Conservation (phyloP, 2,888 invertebrate genomes). For the Diadegma fenestrale region DNA sequence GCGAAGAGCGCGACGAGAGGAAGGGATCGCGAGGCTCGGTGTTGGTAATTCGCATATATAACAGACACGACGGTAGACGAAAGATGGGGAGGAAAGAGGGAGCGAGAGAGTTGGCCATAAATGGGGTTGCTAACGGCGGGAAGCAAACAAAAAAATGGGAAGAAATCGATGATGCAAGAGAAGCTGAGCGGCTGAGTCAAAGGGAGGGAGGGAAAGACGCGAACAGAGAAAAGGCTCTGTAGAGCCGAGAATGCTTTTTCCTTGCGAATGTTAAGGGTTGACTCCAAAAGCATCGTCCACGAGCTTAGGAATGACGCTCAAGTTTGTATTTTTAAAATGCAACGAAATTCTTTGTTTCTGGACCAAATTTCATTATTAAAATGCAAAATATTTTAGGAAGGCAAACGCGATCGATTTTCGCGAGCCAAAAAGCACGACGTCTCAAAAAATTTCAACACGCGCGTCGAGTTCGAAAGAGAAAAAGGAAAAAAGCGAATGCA, state of each 20-base stretch:
- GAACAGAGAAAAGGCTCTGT: neutral
- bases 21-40: slow-evolving; percentile 9
- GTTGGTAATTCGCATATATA: slow-evolving; percentile 54
- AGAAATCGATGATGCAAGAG: slow-evolving; percentile 67
- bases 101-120: slow-evolving; percentile 39
- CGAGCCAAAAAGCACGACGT: too few relatives aligned
- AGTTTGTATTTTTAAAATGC: too few relatives aligned
- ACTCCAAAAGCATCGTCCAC: slow-evolving; percentile 52
- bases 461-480: neutral
- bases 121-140: slow-evolving; percentile 59
- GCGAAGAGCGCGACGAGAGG: neutral
- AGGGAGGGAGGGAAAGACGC: neutral
- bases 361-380: too few relatives aligned
- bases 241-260: slow-evolving; percentile 24
- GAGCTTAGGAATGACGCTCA: neutral
- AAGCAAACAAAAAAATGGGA: slow-evolving; percentile 32
- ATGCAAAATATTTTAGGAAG: too few relatives aligned
- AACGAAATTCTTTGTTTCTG: too few relatives aligned
- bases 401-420: too few relatives aligned
- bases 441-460: too few relatives aligned
- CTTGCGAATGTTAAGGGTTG: slow-evolving; percentile 38
- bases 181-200: slow-evolving; percentile 8
- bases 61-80: slow-evolving; percentile 46
- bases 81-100: slow-evolving; percentile 41
- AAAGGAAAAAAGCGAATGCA: neutral